Evolutionary conservation across 2,113 vertebrate species (phyloP), one percentile per base, ranked within the genome.

Genomic region (Rhinogobius similis): DNA sequence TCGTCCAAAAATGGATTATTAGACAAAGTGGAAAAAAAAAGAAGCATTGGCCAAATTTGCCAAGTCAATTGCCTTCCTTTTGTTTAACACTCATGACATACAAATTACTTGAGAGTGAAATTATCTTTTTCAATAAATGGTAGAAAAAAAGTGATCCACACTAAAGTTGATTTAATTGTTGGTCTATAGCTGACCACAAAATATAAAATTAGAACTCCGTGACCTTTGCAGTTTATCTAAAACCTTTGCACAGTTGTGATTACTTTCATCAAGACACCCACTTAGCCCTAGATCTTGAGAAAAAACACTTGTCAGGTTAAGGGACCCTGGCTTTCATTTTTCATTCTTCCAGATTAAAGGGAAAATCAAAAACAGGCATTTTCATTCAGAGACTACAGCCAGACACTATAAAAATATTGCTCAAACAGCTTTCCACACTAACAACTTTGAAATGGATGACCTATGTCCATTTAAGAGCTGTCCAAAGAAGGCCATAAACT

Each of bases 331-430:
- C 78, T 89, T 91, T 86, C 75, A 82, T 79, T 55, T 81, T 85
- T 32, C 29, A 32, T 87, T 92, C 73, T 56, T 61, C 72, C 66
- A 86, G 83, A 82, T 79, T 82, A 73, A 72, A 76, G 84, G 75
- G 63, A 43, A 91, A 92, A 88, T 90, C 77, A 91, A 90, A 92
- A 67, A 55, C 88, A 91, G 88, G 86, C 89, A 84, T 65, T 79
- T 82, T 84, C 29, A 32, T 32, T 32, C 81, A 72, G 86, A 67
- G 87, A 89, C 85, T 85, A 67, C 73, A 79, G 72, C 69, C 82
- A 82, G 48, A 52, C 75, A 78, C 73, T 70, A 88, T 90, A 81
- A 89, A 88, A 86, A 85, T 76, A 52, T 72, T 41, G 69, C 81
- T 77, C 84, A 87, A 87, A 87, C 80, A 61, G 69, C 76, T 86